phyloP scores from a whole-genome alignment of 2,113 vertebrate genomes.

The Coregonus clupeaformis region DNA sequence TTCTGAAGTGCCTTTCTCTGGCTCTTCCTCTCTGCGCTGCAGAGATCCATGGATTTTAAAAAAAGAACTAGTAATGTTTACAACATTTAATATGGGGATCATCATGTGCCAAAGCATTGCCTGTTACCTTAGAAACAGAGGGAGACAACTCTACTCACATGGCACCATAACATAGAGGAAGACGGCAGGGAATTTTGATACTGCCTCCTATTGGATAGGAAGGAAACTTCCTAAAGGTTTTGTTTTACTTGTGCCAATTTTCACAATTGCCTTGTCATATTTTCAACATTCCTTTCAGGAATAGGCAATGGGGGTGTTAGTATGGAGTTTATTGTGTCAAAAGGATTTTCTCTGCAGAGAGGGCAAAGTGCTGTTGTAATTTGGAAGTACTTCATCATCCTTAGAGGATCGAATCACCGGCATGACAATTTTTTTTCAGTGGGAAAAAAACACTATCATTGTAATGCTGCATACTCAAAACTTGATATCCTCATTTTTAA shows the following conservation, averaged over 20 bases:
- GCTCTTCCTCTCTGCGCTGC: conserved; percentile 4
- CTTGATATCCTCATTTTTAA: conserved; percentile 8
- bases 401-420: conserved; percentile 3
- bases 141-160: neutral
- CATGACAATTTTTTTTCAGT: conserved; percentile 32
- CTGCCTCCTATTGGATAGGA: neutral
- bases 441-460: neutral
- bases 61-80: conserved; percentile 7
- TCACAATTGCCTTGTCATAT: conserved; percentile 2
- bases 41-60: conserved; percentile 15
- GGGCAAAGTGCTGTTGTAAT: neutral
- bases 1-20: conserved; percentile 62
- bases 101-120: conserved; percentile 27
- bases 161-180: neutral
- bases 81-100: conserved; percentile 31
- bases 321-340: neutral
- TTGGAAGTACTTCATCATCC: conserved; percentile 7
- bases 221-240: neutral
- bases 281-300: neutral
- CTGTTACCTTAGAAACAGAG: conserved; percentile 7
- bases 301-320: neutral
- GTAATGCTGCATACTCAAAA: neutral
- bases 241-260: conserved; percentile 41
- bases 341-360: neutral
- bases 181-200: neutral